Base-by-base conservation (phyloP, 2,113 vertebrate genomes). In the Periophthalmus modestus region DNA sequence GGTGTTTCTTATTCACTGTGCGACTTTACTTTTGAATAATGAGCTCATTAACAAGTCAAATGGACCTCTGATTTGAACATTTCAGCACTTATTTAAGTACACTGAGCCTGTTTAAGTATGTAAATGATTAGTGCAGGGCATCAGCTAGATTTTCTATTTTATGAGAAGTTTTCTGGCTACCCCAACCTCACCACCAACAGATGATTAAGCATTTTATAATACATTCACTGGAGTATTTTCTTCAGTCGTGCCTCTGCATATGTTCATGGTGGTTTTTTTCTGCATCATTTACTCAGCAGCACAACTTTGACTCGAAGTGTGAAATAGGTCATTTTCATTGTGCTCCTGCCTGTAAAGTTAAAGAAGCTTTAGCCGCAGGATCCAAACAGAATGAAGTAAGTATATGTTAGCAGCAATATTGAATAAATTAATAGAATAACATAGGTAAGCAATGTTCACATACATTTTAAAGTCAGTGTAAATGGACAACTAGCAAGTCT, bases 41-140 rank as follows among this genome's bases (percentile, higher is more conserved):
- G 66, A 47, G 66, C 66, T 46, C 19, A 67, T 67, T 67, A 67
- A 67, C 43, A 67, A 48, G 66, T 67, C 48, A 67, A 67, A 67
- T 67, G 43, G 21, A 67, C 66, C 66, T 48, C n/a, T 14, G 43
- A 67, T 24, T 67, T 67, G 1, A 67, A 67, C 2, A 6, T 72
- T 62, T 19, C 34, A 46, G 43, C 23, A 65, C 39, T 67, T 48
- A 47, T 67, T 67, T 14, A 47, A 67, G 66, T 48, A 43, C 21
- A 67, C 23, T 48, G 39, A 46, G 39, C 46, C 46, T n/a, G 47
- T 23, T 67, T 67, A 67, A 67, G 62, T 46, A 47, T 59, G 19
- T 47, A 18, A 68, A 12, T 33, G 48, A 55, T 12, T 28, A 16
- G 61, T 74, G 63, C 58, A 69, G 23, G 11, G 14, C 21, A 62